Evolutionary conservation across 2,113 vertebrate species (phyloP).

Genomic region (Paralichthys olivaceus): DNA sequence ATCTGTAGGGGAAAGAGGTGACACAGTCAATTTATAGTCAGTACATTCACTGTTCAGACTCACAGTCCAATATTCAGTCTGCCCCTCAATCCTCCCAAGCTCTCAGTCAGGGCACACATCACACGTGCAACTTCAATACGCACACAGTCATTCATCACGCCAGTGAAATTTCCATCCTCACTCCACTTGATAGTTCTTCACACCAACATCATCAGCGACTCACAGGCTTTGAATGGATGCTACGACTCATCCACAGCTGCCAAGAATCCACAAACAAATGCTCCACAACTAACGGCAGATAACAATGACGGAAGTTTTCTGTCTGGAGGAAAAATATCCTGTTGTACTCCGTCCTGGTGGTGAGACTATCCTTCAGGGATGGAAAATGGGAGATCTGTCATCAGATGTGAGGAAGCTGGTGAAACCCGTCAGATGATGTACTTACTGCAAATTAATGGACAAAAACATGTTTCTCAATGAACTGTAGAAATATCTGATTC

Average conservation of each 20-base stretch:
- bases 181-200: constrained; percentile 57
- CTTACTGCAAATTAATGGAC: not conserved
- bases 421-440: constrained; percentile 8
- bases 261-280: constrained; percentile 48
- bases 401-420: constrained; percentile 33
- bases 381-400: constrained; percentile 8
- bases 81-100: constrained; percentile 41
- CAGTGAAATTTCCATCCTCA: constrained; percentile 29
- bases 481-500: too few species aligned
- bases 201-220: constrained; percentile 53
- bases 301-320: constrained; percentile 25
- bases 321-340: constrained; percentile 17
- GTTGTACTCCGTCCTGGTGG: constrained; percentile 4
- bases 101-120: constrained; percentile 45
- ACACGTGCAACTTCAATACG: constrained; percentile 47
- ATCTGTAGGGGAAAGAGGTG: constrained; percentile 19
- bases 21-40: constrained; percentile 45
- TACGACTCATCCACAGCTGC: constrained; percentile 49
- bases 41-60: constrained; percentile 51
- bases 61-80: constrained; percentile 51
- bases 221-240: constrained; percentile 51
- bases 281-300: constrained; percentile 27
- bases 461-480: not conserved
- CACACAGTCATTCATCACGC: constrained; percentile 58
- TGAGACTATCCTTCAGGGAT: constrained; percentile 36